phyloP scores from a whole-genome alignment of 2,797 vertebrate species.

The Lemur catta region DNA sequence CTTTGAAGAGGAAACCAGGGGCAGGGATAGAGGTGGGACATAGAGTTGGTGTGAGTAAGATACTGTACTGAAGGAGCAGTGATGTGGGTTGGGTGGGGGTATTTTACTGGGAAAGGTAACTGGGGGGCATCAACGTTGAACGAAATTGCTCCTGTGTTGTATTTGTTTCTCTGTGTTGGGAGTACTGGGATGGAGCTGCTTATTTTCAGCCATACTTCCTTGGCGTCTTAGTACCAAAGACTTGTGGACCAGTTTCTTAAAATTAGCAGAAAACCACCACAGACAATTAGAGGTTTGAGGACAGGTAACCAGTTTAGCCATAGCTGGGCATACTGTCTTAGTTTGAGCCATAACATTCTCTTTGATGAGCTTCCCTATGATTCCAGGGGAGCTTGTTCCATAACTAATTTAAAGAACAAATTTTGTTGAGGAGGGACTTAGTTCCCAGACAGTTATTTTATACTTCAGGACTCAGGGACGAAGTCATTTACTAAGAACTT shows the following conservation, averaged over 20 bases:
- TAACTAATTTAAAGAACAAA: not conserved
- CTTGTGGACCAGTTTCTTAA: conserved; percentile 34
- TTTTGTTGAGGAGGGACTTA: conserved; percentile 21
- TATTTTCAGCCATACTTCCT: not conserved
- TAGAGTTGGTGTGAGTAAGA: not conserved
- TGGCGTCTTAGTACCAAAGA: not conserved
- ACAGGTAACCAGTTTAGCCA: not conserved
- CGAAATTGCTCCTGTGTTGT: not conserved
- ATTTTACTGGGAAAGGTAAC: not conserved
- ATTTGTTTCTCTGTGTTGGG: not conserved
- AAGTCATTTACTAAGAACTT: not conserved
- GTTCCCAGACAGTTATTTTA: conserved; percentile 23
- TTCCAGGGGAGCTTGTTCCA: not conserved
- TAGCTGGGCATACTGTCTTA: not conserved
- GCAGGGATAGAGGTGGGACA: not conserved
- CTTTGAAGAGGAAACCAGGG: not conserved
- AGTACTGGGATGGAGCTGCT: not conserved
- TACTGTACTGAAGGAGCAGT: not conserved
- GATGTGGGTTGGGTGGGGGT: not conserved
- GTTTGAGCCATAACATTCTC: not conserved
- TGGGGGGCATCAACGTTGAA: not conserved
- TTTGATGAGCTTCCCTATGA: not conserved
- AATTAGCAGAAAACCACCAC: not conserved
- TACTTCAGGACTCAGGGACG: not conserved
- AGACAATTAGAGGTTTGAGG: conserved; percentile 5